Percentiles rank a stretch among this genome's conserved stretches.
These are phyloP conservation scores for Alloplasta piceator DNA, from an alignment of 2,888 invertebrate species.

Conservation along the genomic window DNA sequence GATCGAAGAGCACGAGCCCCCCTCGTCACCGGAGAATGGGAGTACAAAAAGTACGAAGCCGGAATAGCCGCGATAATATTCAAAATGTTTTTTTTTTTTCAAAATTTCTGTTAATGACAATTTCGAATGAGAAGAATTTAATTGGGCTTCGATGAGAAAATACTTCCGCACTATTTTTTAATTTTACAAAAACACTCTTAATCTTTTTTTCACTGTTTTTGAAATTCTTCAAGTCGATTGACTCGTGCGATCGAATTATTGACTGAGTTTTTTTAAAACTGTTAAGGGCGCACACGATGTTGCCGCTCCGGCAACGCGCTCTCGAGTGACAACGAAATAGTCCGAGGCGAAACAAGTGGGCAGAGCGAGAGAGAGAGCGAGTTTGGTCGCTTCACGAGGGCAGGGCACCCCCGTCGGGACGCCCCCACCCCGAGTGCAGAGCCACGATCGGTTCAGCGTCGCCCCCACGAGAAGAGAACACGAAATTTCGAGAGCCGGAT, in stretches of 20 bases:
- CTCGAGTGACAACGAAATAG: slow-evolving; percentile 77
- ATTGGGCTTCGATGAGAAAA: background rate
- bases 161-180: background rate
- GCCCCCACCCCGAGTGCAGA: slow-evolving; percentile 70
- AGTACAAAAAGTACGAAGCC: too few species aligned
- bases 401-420: slow-evolving; percentile 72
- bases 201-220: background rate
- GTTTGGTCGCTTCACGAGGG: slow-evolving; percentile 42
- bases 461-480: slow-evolving; percentile 20
- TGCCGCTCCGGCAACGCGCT: slow-evolving; percentile 79
- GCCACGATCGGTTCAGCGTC: slow-evolving; percentile 23
- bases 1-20: slow-evolving; percentile 66
- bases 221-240: background rate
- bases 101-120: slow-evolving; percentile 1
- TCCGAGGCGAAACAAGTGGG: slow-evolving; percentile 77
- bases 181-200: background rate
- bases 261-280: background rate
- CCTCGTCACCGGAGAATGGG: background rate
- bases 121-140: background rate
- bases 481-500: background rate
- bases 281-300: slow-evolving; percentile 70
- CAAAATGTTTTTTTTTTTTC: slow-evolving; percentile 8
- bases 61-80: too few species aligned
- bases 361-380: slow-evolving; percentile 51
- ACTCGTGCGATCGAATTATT: background rate